Conservation (phyloP, 2,797 vertebrate species). For the Centropyge bicolor region DNA sequence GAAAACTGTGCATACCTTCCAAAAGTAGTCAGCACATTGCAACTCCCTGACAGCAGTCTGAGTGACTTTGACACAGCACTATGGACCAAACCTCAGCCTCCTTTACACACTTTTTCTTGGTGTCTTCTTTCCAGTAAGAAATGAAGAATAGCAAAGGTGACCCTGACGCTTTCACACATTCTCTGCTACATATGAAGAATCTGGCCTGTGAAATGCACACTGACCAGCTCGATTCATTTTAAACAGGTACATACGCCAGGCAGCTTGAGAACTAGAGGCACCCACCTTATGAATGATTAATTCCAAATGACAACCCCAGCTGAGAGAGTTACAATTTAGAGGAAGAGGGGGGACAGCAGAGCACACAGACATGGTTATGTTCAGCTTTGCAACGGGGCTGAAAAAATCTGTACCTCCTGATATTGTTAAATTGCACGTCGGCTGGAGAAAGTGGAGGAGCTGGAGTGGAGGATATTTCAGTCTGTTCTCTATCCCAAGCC, state of each 20-base stretch:
- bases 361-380: constrained; percentile 15
- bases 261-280: constrained; percentile 40
- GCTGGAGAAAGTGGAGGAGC: constrained; percentile 24
- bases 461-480: constrained; percentile 28
- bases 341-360: constrained; percentile 6
- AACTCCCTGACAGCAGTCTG: constrained; percentile 10
- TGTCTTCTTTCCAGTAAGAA: constrained; percentile 19
- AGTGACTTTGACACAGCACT: constrained; percentile 2
- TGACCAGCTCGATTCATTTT: constrained; percentile 37
- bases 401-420: constrained; percentile 25
- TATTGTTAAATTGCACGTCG: constrained; percentile 19
- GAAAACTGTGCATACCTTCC: constrained; percentile 33
- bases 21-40: constrained; percentile 13
- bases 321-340: constrained; percentile 41
- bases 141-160: constrained; percentile 29
- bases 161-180: constrained; percentile 29
- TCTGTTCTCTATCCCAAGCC: constrained; percentile 27
- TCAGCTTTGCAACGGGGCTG: constrained; percentile 30
- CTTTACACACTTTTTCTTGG: not conserved
- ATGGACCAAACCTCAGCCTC: not conserved
- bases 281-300: constrained; percentile 62
- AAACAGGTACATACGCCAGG: constrained; percentile 34
- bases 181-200: constrained; percentile 61
- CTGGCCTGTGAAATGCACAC: constrained; percentile 24
- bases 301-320: constrained; percentile 33